A percentile compares a stretch with the other conserved stretches of the same genome.
Conservation (phyloP, 2,113 vertebrate species). For the Hypocryptadius cinnamomeus region DNA sequence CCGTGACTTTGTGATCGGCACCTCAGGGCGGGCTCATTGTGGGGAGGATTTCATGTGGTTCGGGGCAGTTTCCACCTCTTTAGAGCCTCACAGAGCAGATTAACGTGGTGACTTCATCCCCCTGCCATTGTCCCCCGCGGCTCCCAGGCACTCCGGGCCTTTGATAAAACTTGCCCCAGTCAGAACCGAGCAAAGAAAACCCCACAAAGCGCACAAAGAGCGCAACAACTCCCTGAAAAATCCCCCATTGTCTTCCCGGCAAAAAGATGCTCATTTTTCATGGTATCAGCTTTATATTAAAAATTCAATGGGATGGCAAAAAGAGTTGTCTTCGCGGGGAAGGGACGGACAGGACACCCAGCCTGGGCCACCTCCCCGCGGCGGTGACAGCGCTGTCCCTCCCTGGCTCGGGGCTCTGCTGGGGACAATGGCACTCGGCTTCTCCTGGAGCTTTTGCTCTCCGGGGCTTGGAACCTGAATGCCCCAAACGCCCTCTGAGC, state of each 20-base stretch:
- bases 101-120: not conserved
- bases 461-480: not conserved
- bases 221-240: not conserved
- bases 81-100: not conserved
- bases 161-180: not conserved
- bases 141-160: not conserved
- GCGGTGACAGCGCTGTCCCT: not conserved
- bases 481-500: not conserved
- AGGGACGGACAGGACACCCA: not conserved
- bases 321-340: not conserved
- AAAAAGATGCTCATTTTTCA: not conserved
- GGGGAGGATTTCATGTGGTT: conserved; percentile 10
- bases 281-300: not conserved
- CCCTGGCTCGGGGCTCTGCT: not conserved
- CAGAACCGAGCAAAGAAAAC: not conserved
- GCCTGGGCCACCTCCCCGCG: not conserved
- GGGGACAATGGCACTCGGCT: not conserved
- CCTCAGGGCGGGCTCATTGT: not conserved
- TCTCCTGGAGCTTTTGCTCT: not conserved
- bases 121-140: not conserved
- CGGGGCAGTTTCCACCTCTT: not conserved
- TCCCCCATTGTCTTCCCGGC: not conserved
- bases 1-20: not conserved
- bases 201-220: not conserved
- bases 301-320: not conserved